These are phyloP conservation scores for Mionectes olivaceus DNA, from an alignment of 2,797 vertebrate genomes.

Conservation along the genomic window DNA sequence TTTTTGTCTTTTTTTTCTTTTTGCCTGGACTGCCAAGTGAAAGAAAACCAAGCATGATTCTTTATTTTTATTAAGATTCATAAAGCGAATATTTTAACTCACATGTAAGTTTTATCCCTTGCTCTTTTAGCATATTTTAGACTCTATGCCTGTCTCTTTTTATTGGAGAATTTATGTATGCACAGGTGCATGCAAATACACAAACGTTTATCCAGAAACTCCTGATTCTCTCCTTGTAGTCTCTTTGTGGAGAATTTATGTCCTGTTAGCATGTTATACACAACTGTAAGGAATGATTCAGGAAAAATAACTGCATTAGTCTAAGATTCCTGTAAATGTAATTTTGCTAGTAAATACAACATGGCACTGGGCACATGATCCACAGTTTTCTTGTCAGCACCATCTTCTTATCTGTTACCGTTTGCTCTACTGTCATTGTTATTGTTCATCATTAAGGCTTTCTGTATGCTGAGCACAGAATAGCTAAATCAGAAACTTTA, in stretches of 20 bases:
- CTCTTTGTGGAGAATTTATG: neutral
- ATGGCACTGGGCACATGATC: neutral
- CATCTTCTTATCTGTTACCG: neutral
- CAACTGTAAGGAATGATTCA: neutral
- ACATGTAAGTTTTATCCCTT: neutral
- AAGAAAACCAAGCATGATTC: neutral
- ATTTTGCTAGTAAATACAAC: neutral
- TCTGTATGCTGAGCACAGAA: conserved; percentile 9
- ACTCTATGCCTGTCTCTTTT: neutral
- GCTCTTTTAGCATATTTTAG: neutral
- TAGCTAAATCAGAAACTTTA: neutral
- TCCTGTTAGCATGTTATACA: neutral
- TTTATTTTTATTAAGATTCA: neutral
- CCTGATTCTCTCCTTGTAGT: neutral
- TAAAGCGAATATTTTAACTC: neutral
- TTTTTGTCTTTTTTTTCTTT: neutral
- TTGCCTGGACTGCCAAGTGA: neutral
- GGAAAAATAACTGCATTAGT: neutral
- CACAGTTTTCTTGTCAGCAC: neutral
- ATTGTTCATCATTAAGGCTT: neutral
- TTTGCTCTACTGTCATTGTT: neutral
- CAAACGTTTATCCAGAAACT: neutral
- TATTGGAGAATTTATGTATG: neutral
- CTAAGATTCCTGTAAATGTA: neutral
- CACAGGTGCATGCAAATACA: accelerated